Evolutionary conservation across 1,140 invertebrate species (phyloP), one percentile per base, ranked within the genome.

Genomic region (Augochlora pura): DNA sequence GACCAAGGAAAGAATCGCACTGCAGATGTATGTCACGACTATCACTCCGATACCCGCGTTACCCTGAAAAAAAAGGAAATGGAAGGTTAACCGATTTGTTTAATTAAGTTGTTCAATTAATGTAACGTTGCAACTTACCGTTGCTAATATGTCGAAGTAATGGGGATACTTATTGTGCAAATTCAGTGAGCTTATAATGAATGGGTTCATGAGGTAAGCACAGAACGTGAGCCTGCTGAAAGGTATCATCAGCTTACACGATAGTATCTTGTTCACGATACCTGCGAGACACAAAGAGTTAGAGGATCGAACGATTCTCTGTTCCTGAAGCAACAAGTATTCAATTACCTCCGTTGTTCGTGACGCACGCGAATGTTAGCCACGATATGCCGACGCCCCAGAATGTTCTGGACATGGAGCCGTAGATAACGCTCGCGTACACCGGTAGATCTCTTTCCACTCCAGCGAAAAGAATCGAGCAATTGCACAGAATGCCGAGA

Each of bases 181-280:
- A 42, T 86, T 89, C 42, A 91, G 71, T 0, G 88, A 89, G 84
- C 81, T 85, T 77, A 93, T 90, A 8, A 93, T 52, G 23, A 94
- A 87, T 9, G 94, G 94, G 88, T 94, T 94, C 18, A 94, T n/a
- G 1, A 94, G 87, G 86, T 94, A 94, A 52, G 91, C 91, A 66
- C 92, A 92, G 64, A 92, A 94, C 0, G 94, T 93, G 49, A 94
- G 80, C 86, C 91, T 92, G 68, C 93, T 93, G 6, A 94, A 66
- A 25, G 94, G 94, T 49, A 94, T 76, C 91, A 91, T 94, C 0
- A 83, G 81, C 80, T 80, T 89, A 64, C 91, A 92, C 10, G 93
- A 91, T 23, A 94, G 87, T 54, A 94, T 83, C 71, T 91, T 90
- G 21, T 91, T 91, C 3, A 93, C 52, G 1, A 93, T 84, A 88